Base-by-base conservation (phyloP, 53 echinoderm and acorn worm species). In the Astropecten irregularis region DNA sequence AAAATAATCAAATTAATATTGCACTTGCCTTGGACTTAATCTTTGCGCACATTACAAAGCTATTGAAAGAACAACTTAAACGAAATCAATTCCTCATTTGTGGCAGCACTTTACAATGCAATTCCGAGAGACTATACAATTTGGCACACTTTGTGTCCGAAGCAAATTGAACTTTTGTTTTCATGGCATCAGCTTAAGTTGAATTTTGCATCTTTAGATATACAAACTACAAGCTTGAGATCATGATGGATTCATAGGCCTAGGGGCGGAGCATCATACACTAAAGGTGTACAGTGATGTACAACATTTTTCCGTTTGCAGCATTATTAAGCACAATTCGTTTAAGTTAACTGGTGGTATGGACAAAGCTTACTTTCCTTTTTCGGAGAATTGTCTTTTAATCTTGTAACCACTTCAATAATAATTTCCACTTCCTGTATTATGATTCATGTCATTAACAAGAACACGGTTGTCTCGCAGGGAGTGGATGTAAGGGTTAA, bases 1-100 rank as follows among this genome's bases (percentile, higher is more conserved):
- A 32, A 26, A 15, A 7, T 48, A 69, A 68, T 13, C 44, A 49
- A 32, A 71, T 33, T 50, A 52, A 74, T 74, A 74, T 74, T 74
- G 74, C 74, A 74, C 74, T 74, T 55, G 1, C 21, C 5, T 4
- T 25, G 57, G 26, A 3, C n/a, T 57, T 32, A 40, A 74, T 56
- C 11, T 33, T 37, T 36, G 34, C 38, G 37, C 58, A 40, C 55
- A 39, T 55, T 15, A 39, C n/a, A 51, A n/a, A 34, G 35, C 35
- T 57, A 74, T 74, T 57, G 57, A 74, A 40, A 58, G 37, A 34
- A 53, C 11, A 68, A 68, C 16, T 10, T 16, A 52, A 52, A 52
- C 3, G 4, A 10, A 16, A 7, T 14, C 20, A 52, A 66, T 21
- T 36, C 34, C 35, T 37, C 35, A 66, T 35, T 39, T n/a, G 29